Percentiles rank a stretch among this genome's conserved stretches.
These are phyloP conservation scores for Anoplophora glabripennis DNA, from an alignment of 1,140 invertebrate species.

Conservation along the genomic window DNA sequence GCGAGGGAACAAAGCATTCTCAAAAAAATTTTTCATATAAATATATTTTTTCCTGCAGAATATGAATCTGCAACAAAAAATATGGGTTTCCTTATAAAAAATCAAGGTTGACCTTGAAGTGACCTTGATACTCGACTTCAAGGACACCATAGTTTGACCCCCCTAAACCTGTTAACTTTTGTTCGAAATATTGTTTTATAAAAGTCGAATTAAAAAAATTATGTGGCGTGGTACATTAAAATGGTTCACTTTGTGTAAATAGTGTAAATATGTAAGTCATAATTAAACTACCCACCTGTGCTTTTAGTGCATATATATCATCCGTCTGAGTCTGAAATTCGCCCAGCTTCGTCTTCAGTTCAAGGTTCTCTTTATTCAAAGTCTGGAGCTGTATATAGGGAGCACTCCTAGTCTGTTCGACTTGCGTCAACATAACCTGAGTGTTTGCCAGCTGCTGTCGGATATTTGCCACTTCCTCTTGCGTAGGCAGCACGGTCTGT, in stretches of 20 bases:
- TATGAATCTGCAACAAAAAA: no score
- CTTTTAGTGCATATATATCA: slow-evolving; percentile 23
- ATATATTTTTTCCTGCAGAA: no score
- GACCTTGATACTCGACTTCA: no score
- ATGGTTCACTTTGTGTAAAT: no score
- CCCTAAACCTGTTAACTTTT: no score
- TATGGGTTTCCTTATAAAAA: no score
- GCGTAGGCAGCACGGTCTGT: neutral
- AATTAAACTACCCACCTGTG: slow-evolving; percentile 28
- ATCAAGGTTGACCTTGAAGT: neutral
- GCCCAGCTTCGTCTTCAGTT: slow-evolving; percentile 15
- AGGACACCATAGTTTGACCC: no score
- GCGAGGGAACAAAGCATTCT: no score
- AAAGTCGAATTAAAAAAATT: no score
- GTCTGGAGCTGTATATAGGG: slow-evolving; percentile 3
- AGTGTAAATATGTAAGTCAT: no score
- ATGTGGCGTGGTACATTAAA: no score
- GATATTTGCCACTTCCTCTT: slow-evolving; percentile 17
- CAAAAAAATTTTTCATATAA: neutral
- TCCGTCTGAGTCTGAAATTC: slow-evolving; percentile 9
- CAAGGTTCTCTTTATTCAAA: slow-evolving; percentile 7
- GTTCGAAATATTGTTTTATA: no score
- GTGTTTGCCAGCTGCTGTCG: slow-evolving; percentile 31
- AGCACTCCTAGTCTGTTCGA: slow-evolving; percentile 13
- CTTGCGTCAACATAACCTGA: slow-evolving; percentile 31